phyloP scores from a whole-genome alignment of 1,140 invertebrate species.

The Medauroidea extradentata region DNA sequence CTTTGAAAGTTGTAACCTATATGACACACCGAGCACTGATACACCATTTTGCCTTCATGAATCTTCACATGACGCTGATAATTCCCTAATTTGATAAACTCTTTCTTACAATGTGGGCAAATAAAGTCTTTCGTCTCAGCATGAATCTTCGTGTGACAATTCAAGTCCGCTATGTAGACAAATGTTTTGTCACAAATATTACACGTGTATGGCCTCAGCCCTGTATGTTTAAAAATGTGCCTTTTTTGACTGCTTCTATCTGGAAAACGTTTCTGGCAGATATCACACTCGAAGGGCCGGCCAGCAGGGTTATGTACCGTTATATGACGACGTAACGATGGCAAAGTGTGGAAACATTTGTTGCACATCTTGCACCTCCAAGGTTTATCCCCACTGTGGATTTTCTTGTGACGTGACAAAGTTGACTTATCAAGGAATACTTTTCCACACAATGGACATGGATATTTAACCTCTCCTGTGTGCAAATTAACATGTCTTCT shows the following conservation, averaged over 20 bases:
- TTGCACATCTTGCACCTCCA: slow-evolving; percentile 7
- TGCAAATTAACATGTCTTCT: slow-evolving; percentile 8
- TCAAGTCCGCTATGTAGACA: slow-evolving; percentile 17
- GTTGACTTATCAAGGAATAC: slow-evolving; percentile 4
- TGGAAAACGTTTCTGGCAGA: slow-evolving; percentile 8
- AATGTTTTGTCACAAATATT: slow-evolving; percentile 19
- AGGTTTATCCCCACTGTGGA: slow-evolving; percentile 8
- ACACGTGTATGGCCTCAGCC: slow-evolving; percentile 15
- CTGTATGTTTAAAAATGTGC: slow-evolving; percentile 20
- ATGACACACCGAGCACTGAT: not conserved
- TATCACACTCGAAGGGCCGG: not conserved
- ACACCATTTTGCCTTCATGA: slow-evolving; percentile 26
- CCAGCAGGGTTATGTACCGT: slow-evolving; percentile 7
- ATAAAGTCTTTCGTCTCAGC: slow-evolving; percentile 18
- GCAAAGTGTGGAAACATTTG: slow-evolving; percentile 2
- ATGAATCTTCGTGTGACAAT: slow-evolving; percentile 18
- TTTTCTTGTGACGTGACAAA: slow-evolving; percentile 3
- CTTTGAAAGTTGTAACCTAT: slow-evolving; percentile 9
- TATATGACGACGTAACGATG: slow-evolving; percentile 8
- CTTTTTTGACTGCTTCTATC: slow-evolving; percentile 1
- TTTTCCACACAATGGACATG: slow-evolving; percentile 7
- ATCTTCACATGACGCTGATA: slow-evolving; percentile 33
- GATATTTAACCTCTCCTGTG: slow-evolving; percentile 7
- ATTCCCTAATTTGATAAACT: slow-evolving; percentile 36
- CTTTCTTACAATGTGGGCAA: slow-evolving; percentile 31